Conservation (phyloP, 1,140 invertebrate genomes). For the Ceratina japonica region DNA sequence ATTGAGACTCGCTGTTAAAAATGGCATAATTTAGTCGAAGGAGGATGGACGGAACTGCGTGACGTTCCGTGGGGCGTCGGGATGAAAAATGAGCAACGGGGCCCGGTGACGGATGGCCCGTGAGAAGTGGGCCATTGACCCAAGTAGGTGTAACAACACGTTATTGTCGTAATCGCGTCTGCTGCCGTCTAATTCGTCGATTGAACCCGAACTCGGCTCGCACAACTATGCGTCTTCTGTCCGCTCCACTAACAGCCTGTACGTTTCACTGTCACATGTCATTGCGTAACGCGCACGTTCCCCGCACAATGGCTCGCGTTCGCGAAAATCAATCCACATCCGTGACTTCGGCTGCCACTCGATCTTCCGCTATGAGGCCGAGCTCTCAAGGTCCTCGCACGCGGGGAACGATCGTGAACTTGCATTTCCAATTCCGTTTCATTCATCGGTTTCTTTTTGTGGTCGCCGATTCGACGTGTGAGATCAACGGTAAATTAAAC, state of each 20-base stretch:
- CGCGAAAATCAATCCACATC: slow-evolving; percentile 32
- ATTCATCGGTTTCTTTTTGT: neutral
- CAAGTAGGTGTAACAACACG: slow-evolving; percentile 52
- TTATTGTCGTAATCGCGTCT: slow-evolving; percentile 52
- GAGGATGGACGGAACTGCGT: slow-evolving; percentile 39
- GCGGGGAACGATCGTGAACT: slow-evolving; percentile 12
- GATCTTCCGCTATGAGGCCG: slow-evolving; percentile 22
- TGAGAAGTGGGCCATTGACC: slow-evolving; percentile 65
- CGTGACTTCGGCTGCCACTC: slow-evolving; percentile 19
- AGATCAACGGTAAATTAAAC: too few species aligned
- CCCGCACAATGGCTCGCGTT: neutral
- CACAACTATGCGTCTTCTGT: slow-evolving; percentile 30
- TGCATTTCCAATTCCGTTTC: neutral
- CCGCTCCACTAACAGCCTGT: slow-evolving; percentile 3
- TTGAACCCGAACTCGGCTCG: slow-evolving; percentile 42
- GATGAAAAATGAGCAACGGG: slow-evolving; percentile 51
- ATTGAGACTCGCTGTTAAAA: too few species aligned
- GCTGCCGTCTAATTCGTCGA: slow-evolving; percentile 44
- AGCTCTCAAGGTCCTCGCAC: slow-evolving; percentile 16
- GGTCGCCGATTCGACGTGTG: too few species aligned
- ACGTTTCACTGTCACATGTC: slow-evolving; percentile 32
- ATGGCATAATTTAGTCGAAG: slow-evolving; percentile 13
- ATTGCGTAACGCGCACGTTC: slow-evolving; percentile 32
- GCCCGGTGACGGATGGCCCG: slow-evolving; percentile 9
- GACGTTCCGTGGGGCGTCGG: slow-evolving; percentile 36